These are phyloP conservation scores for Aselliscus stoliczkanus DNA, from an alignment of 2,797 vertebrate species.

Conservation along the genomic window DNA sequence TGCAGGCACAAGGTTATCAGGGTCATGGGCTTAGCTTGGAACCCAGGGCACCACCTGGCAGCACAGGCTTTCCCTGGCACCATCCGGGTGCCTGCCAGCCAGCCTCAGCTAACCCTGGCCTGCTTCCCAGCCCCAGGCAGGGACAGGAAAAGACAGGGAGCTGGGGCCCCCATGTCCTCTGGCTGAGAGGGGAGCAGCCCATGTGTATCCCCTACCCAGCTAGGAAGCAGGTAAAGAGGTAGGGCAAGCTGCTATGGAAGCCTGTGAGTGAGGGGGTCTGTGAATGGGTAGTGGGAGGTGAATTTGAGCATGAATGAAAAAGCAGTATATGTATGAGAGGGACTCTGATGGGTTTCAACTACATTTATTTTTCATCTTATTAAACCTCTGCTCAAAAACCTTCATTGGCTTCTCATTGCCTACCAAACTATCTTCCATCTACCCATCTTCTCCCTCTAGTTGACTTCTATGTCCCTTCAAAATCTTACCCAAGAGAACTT, in stretches of 20 bases:
- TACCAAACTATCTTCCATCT: neutral
- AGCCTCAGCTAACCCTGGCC: slow-evolving; percentile 59
- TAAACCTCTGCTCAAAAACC: neutral
- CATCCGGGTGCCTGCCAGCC: slow-evolving; percentile 35
- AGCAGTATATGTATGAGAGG: neutral
- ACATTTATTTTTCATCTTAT: neutral
- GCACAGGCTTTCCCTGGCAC: slow-evolving; percentile 58
- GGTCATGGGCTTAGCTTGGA: slow-evolving; percentile 48
- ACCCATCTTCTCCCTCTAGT: neutral
- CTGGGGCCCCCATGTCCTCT: neutral
- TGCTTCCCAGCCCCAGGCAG: slow-evolving; percentile 42
- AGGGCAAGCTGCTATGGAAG: neutral
- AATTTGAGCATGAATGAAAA: neutral
- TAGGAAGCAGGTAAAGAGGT: neutral
- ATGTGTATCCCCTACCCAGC: neutral
- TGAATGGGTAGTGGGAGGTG: neutral
- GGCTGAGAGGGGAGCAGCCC: slow-evolving; percentile 2
- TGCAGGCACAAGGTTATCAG: slow-evolving; percentile 59
- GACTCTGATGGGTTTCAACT: neutral
- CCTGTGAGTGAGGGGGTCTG: neutral
- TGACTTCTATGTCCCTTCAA: neutral
- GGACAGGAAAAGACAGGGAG: neutral
- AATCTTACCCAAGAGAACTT: neutral
- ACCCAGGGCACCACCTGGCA: slow-evolving; percentile 65
- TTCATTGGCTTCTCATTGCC: neutral